Base-by-base conservation (phyloP, 23 tunicate species). In the Trididemnum nubilum region DNA sequence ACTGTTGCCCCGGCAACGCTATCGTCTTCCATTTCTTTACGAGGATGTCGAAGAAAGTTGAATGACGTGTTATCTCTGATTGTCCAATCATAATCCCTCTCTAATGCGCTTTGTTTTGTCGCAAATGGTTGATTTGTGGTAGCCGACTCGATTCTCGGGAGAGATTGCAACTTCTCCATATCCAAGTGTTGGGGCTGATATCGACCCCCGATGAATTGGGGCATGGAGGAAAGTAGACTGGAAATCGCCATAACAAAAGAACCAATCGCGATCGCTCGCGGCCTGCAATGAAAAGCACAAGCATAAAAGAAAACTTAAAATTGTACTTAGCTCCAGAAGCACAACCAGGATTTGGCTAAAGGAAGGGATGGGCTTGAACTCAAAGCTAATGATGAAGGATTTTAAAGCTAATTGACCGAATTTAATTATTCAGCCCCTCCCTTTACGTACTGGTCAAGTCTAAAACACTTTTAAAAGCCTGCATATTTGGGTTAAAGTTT, bases 201-300 rank as follows among this genome's bases (percentile, higher is more conserved):
- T 34, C 92, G 44, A 1, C 71, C 87, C 0, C 92, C 89, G n/a
- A 87, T 72, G 50, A 92, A 92, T 51, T 92, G 97, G 5, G 97
- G 97, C 78, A 73, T 60, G 28, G 92, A 58, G 1, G 97, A 92
- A 34, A 92, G 79, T 30, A 92, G 59, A 36, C 97, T 86, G 0
- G 97, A 80, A 31, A 54, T 38, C 9, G 97, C 83, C 97, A 92
- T 92, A 34, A 92, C 19, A 51, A 92, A 51, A 23, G 92, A 84
- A 21, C 97, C 97, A 30, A 92, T 87, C 22, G 92, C 97, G 2
- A 92, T 92, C 30, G 87, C 85, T 15, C 97, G 82, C 57, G 97
- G 97, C 72, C 97, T 92, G 85, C 24, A 73, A 73, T 25, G 34
- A 19, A 28, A 18, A 74, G 26, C 7, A n/a, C n/a, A n/a, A n/a